A percentile compares a stretch with the other conserved stretches of the same genome.
phyloP scores from a whole-genome alignment of 1,140 invertebrate species.

The Plectrocnemia conspersa region DNA sequence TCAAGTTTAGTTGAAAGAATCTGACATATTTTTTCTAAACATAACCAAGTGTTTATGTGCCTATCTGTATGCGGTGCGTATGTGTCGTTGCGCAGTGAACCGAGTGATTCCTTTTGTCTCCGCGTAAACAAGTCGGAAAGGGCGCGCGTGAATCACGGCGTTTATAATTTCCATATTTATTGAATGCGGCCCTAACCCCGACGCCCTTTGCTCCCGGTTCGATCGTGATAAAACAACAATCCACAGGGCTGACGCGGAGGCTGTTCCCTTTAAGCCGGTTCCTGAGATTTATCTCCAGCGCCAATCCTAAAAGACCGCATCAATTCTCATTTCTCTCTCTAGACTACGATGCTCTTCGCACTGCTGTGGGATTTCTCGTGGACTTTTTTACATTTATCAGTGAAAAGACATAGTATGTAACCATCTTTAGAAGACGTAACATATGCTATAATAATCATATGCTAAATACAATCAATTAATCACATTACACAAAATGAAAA shows the following conservation, averaged over 20 bases:
- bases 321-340: too few species aligned
- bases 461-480: too few species aligned
- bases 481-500: too few species aligned
- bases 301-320: not conserved
- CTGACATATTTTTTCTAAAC: too few species aligned
- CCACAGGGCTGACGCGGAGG: conserved; percentile 4
- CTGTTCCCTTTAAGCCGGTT: not conserved
- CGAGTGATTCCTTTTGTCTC: not conserved
- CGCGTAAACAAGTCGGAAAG: not conserved
- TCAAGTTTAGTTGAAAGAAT: too few species aligned
- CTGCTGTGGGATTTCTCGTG: too few species aligned
- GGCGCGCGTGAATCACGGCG: conserved; percentile 24
- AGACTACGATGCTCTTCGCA: too few species aligned
- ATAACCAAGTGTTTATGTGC: too few species aligned
- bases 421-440: too few species aligned
- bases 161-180: conserved; percentile 32
- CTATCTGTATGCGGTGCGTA: not conserved
- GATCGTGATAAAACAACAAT: conserved; percentile 31
- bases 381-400: too few species aligned
- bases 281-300: not conserved
- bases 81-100: not conserved
- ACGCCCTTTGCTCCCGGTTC: conserved; percentile 9
- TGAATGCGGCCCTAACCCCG: conserved; percentile 24
- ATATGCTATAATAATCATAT: too few species aligned
- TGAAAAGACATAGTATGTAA: too few species aligned